Evolutionary conservation across 2,888 invertebrate genomes (phyloP).

Genomic region (Malachius bipustulatus): DNA sequence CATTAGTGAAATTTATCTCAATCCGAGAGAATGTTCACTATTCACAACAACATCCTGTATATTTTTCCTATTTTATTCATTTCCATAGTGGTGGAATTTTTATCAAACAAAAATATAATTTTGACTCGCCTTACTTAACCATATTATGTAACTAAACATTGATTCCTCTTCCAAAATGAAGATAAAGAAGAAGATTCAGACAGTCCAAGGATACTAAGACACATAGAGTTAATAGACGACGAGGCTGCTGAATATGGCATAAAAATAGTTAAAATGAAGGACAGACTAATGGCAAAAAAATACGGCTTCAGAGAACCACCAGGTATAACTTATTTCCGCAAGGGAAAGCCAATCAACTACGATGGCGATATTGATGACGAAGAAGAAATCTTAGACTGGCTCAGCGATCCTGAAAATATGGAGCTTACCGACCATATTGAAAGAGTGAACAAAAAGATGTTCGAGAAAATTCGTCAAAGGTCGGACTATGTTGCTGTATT

Average conservation of each 20-base stretch:
- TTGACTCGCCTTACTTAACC: not conserved
- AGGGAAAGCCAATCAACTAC: conserved; percentile 79
- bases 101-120: conserved; percentile 8
- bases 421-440: conserved; percentile 88
- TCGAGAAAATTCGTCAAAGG: conserved; percentile 76
- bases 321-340: conserved; percentile 82
- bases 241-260: conserved; percentile 88
- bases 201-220: conserved; percentile 67
- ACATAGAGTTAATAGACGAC: conserved; percentile 82
- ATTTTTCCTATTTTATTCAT: too few relatives aligned
- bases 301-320: conserved; percentile 83
- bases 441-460: conserved; percentile 85
- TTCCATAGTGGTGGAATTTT: too few relatives aligned
- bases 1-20: too few relatives aligned
- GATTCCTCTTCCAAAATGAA: too few relatives aligned
- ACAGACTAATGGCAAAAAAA: conserved; percentile 85
- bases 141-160: too few relatives aligned
- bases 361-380: conserved; percentile 89
- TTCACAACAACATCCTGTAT: too few relatives aligned
- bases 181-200: conserved; percentile 74
- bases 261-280: conserved; percentile 77
- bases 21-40: too few relatives aligned
- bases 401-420: conserved; percentile 89
- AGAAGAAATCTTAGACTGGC: conserved; percentile 79
- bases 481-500: conserved; percentile 87